phyloP scores from a whole-genome alignment of 2,888 invertebrate genomes.

The Amiota communis region DNA sequence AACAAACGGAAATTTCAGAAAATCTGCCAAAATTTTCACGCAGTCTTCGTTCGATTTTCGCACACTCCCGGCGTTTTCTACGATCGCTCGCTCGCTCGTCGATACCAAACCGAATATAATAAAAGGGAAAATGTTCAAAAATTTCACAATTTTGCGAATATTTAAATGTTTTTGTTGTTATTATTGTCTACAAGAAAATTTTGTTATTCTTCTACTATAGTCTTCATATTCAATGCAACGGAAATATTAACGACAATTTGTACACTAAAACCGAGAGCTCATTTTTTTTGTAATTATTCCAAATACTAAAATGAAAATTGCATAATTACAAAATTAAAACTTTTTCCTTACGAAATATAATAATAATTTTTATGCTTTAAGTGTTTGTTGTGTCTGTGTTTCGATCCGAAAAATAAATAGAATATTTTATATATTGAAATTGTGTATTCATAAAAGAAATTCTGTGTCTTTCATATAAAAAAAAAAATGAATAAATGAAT shows the following conservation, averaged over 20 bases:
- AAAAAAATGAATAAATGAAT: too few relatives aligned
- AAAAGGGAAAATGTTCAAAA: slow-evolving; percentile 5
- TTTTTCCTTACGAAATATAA: too few relatives aligned
- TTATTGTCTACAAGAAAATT: slow-evolving; percentile 11
- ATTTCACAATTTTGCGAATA: slow-evolving; percentile 14
- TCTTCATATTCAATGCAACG: slow-evolving; percentile 34
- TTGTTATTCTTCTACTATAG: background rate
- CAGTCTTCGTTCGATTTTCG: slow-evolving; percentile 66
- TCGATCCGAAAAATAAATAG: background rate
- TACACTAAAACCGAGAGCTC: background rate
- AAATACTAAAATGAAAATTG: slow-evolving; percentile 9
- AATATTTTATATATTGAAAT: background rate
- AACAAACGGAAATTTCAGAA: slow-evolving; percentile 22
- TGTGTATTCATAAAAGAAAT: too few relatives aligned
- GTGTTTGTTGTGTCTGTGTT: too few relatives aligned
- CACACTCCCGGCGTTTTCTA: slow-evolving; percentile 37
- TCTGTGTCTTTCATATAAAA: too few relatives aligned
- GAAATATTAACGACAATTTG: slow-evolving; percentile 33
- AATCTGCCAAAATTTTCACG: slow-evolving; percentile 27
- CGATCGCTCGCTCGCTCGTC: background rate
- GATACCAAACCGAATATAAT: background rate
- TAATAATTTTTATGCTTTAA: background rate
- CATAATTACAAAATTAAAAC: too few relatives aligned
- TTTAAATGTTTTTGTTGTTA: slow-evolving; percentile 8
- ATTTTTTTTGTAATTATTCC: background rate